A percentile compares a stretch with the other conserved stretches of the same genome.
phyloP scores from a whole-genome alignment of 2,888 invertebrate genomes.

The Pasiphila rectangulata region DNA sequence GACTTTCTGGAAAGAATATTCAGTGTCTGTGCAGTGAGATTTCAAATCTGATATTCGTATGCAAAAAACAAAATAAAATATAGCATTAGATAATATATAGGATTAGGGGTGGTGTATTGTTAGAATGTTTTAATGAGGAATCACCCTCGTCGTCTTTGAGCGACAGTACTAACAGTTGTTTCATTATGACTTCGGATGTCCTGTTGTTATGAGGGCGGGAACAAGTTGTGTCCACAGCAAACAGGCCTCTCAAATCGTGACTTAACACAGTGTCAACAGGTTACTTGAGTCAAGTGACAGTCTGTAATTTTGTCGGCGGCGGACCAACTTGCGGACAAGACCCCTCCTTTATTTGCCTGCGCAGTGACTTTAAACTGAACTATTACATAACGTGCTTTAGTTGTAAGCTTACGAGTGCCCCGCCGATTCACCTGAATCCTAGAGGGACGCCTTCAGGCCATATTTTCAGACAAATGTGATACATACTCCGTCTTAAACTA shows the following conservation, averaged over 20 bases:
- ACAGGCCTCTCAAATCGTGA: slow-evolving; percentile 59
- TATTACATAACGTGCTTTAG: slow-evolving; percentile 62
- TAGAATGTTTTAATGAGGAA: background rate
- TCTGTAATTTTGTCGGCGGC: slow-evolving; percentile 70
- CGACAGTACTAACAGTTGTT: slow-evolving; percentile 37
- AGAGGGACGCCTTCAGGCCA: slow-evolving; percentile 40
- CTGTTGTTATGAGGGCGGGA: slow-evolving; percentile 40
- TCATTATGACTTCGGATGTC: slow-evolving; percentile 41
- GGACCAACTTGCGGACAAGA: slow-evolving; percentile 62
- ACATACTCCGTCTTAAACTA: slow-evolving; percentile 35
- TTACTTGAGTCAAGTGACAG: slow-evolving; percentile 74
- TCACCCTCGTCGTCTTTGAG: slow-evolving; percentile 20
- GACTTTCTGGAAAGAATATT: slow-evolving; percentile 20
- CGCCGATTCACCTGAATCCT: slow-evolving; percentile 51
- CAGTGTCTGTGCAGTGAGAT: slow-evolving; percentile 20
- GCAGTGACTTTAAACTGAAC: slow-evolving; percentile 68
- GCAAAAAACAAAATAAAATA: background rate
- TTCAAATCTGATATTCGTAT: slow-evolving; percentile 6
- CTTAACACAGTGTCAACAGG: slow-evolving; percentile 72
- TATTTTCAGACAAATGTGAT: slow-evolving; percentile 44
- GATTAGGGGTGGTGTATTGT: background rate
- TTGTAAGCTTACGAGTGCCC: slow-evolving; percentile 52
- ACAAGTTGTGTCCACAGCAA: slow-evolving; percentile 56
- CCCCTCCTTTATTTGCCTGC: slow-evolving; percentile 67
- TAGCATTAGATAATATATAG: background rate